Conservation (phyloP, 2,888 invertebrate genomes). For the Hydroisotoma schaefferi region DNA sequence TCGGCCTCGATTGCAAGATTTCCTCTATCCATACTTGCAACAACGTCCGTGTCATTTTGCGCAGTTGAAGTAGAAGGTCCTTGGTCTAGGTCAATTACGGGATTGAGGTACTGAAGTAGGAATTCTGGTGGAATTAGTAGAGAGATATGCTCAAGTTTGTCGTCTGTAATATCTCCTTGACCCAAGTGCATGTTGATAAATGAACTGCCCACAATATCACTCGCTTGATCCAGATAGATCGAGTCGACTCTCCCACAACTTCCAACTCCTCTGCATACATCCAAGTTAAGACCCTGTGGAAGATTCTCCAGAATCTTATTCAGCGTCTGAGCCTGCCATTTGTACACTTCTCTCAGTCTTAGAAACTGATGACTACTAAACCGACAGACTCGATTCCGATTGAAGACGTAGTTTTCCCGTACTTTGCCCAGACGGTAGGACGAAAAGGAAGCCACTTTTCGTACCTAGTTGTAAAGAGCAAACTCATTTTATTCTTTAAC, state of each 20-base stretch:
- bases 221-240: slow-evolving; percentile 60
- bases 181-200: neutral
- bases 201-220: slow-evolving; percentile 20
- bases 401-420: slow-evolving; percentile 91
- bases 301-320: slow-evolving; percentile 91
- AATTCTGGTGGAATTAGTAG: slow-evolving; percentile 43
- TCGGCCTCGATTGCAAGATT: neutral
- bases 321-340: slow-evolving; percentile 90
- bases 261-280: slow-evolving; percentile 69
- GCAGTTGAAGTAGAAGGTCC: too few species aligned
- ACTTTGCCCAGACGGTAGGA: slow-evolving; percentile 88
- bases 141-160: slow-evolving; percentile 43
- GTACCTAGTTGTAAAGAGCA: slow-evolving; percentile 61
- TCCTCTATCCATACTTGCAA: neutral
- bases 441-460: slow-evolving; percentile 87
- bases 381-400: slow-evolving; percentile 87
- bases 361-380: slow-evolving; percentile 90
- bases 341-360: slow-evolving; percentile 84
- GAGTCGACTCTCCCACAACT: slow-evolving; percentile 74
- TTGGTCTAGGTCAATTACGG: too few species aligned
- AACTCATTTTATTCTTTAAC: neutral
- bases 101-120: slow-evolving; percentile 18
- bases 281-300: slow-evolving; percentile 57
- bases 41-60: too few species aligned
- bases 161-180: neutral